Evolutionary conservation across 2,888 invertebrate genomes (phyloP).

Genomic region (Cabera pusaria): DNA sequence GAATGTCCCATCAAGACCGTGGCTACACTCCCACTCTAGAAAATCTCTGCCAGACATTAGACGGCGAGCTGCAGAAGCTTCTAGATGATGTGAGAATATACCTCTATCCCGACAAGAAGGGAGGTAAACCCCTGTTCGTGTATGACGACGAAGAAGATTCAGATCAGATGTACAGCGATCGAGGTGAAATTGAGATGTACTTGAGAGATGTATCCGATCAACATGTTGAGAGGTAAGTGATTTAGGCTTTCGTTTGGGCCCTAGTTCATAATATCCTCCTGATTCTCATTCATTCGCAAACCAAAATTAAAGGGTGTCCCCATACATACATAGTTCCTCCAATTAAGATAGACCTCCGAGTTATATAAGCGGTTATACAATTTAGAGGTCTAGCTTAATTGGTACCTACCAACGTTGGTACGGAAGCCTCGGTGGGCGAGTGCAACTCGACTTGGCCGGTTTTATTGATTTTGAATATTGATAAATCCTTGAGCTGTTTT

Average conservation of each 20-base stretch:
- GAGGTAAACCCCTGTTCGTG: slow-evolving; percentile 50
- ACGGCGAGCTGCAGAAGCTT: slow-evolving; percentile 84
- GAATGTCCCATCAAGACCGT: slow-evolving; percentile 89
- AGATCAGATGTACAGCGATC: slow-evolving; percentile 73
- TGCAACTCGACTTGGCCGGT: too few species aligned
- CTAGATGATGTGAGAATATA: slow-evolving; percentile 88
- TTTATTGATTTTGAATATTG: too few species aligned
- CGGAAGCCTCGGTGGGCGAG: too few species aligned
- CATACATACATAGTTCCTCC: too few species aligned
- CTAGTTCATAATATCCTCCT: too few species aligned
- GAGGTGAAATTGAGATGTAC: slow-evolving; percentile 74
- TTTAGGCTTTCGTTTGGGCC: not conserved
- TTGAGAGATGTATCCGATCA: slow-evolving; percentile 75
- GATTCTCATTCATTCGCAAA: too few species aligned
- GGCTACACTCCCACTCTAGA: slow-evolving; percentile 90
- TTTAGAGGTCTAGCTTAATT: too few species aligned
- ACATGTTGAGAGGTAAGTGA: slow-evolving; percentile 69
- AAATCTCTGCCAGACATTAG: slow-evolving; percentile 86
- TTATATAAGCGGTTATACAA: too few species aligned
- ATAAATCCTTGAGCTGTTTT: too few species aligned
- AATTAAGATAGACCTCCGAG: too few species aligned
- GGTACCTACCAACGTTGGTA: too few species aligned
- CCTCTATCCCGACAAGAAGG: slow-evolving; percentile 81
- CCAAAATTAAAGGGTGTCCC: too few species aligned
- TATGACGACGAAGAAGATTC: slow-evolving; percentile 67